phyloP scores from a whole-genome alignment of 2,797 vertebrate genomes.

The Ctenosaura bakeri region DNA sequence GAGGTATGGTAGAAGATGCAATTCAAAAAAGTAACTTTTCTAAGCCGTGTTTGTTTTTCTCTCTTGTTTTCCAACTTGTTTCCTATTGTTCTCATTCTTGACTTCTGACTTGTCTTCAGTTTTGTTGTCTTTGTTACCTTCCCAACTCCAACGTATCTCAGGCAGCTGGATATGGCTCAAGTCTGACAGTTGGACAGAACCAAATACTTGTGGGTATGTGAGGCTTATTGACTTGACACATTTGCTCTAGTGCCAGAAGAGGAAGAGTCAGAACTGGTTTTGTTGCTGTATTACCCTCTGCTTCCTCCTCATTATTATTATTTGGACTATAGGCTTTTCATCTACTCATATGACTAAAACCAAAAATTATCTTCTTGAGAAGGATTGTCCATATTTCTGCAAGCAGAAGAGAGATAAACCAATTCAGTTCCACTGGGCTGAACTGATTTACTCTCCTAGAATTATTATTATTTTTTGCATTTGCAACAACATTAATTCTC shows the following conservation, averaged over 20 bases:
- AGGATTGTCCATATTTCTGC: constrained; percentile 27
- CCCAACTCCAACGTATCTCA: too few relatives aligned
- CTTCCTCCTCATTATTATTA: constrained; percentile 13
- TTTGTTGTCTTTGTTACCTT: neutral
- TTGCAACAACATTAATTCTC: constrained; percentile 71
- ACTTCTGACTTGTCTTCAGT: neutral
- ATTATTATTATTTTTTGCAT: constrained; percentile 25
- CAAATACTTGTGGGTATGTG: neutral
- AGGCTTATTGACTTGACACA: neutral
- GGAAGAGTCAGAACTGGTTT: neutral
- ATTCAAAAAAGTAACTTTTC: too few relatives aligned
- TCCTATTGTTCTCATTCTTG: neutral
- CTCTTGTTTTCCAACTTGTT: neutral
- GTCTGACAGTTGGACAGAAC: neutral
- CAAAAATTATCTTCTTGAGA: constrained; percentile 18
- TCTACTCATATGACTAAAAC: constrained; percentile 9
- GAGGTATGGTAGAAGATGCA: too few relatives aligned
- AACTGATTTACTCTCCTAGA: constrained; percentile 64
- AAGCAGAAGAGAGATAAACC: constrained; percentile 41
- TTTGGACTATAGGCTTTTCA: neutral
- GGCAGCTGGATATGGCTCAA: neutral
- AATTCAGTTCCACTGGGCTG: constrained; percentile 50
- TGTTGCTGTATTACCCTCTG: neutral
- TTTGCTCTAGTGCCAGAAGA: neutral
- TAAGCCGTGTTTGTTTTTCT: too few relatives aligned